Base-by-base conservation (phyloP, 2,113 vertebrate genomes). In the Corythaixoides concolor region DNA sequence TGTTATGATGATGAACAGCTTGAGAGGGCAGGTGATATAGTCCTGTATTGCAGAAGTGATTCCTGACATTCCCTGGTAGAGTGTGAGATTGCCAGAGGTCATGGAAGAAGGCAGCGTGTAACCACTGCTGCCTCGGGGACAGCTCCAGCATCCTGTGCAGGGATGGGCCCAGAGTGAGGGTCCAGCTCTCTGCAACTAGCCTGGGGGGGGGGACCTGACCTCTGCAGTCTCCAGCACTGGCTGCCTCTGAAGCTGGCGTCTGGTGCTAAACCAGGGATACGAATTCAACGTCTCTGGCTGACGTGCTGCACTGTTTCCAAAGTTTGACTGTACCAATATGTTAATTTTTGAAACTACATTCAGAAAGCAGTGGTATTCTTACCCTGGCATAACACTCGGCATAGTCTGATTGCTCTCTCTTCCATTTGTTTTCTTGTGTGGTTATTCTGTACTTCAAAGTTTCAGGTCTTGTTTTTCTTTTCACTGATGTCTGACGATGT, bases 381-480 rank as follows among this genome's bases (percentile, higher is more conserved):
- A 27, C 27, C n/a, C 15, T n/a, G 55, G n/a, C 10, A 15, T n/a
- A 52, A 45, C 26, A 15, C 24, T 79, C 30, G 24, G 47, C 13
- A 4, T 19, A 47, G n/a, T 69, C 33, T 32, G 7, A 27, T 93
- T 50, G 50, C 20, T 50, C 1, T 47, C 8, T 63, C 45, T 77
- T 27, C 21, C 19, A 26, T 15, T 82, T 55, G 63, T 79, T 64
- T 60, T 37, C 55, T 70, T 49, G 50, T 56, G 79, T 84, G 8
- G 2, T 89, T 91, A 18, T 55, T 75, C 68, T 35, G 28, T 63
- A 33, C 68, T 82, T 78, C 37, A 20, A 81, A 85, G 66, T 88
- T 87, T 81, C 27, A 41, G 41, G n/a, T 77, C 69, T 94, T 30
- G 9, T n/a, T 85, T 95, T 80, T 90, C 8, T 74, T 81, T 90